Percentiles rank a stretch among this genome's conserved stretches.
Conservation (phyloP, 2,888 invertebrate species). For the Pherbina coryleti region DNA sequence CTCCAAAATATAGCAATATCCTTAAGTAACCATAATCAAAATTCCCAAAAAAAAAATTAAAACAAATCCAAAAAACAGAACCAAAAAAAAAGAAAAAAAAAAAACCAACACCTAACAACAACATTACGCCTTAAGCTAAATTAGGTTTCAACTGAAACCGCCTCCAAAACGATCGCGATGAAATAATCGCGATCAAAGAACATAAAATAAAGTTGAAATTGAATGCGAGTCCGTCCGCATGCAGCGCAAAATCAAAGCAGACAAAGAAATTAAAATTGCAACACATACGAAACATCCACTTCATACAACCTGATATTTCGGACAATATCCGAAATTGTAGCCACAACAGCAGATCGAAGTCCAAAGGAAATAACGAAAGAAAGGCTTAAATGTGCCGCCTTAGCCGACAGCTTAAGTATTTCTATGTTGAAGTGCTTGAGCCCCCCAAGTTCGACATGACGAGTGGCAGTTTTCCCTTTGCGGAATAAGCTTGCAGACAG, state of each 20-base stretch:
- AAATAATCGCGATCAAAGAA: conserved; percentile 25
- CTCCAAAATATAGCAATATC: neutral
- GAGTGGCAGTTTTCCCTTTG: conserved; percentile 39
- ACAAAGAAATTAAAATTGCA: conserved; percentile 10
- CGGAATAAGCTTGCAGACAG: conserved; percentile 39
- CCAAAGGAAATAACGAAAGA: neutral
- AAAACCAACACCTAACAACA: conserved; percentile 40
- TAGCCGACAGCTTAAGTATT: conserved; percentile 27
- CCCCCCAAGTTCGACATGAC: conserved; percentile 14
- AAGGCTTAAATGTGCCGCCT: conserved; percentile 18
- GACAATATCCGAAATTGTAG: neutral
- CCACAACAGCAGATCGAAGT: neutral
- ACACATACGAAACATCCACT: neutral
- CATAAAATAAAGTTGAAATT: conserved; percentile 8
- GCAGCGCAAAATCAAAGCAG: conserved; percentile 11
- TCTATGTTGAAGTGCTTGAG: neutral
- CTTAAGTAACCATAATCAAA: neutral
- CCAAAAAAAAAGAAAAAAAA: neutral
- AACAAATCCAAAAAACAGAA: neutral
- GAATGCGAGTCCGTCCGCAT: neutral
- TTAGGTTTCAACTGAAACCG: conserved; percentile 60
- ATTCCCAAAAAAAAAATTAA: neutral
- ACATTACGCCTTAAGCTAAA: conserved; percentile 53
- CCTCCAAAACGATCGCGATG: conserved; percentile 47
- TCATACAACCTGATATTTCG: neutral